phyloP scores from a whole-genome alignment of 2,888 invertebrate species.

The Acanthococcus lagerstroemiae region DNA sequence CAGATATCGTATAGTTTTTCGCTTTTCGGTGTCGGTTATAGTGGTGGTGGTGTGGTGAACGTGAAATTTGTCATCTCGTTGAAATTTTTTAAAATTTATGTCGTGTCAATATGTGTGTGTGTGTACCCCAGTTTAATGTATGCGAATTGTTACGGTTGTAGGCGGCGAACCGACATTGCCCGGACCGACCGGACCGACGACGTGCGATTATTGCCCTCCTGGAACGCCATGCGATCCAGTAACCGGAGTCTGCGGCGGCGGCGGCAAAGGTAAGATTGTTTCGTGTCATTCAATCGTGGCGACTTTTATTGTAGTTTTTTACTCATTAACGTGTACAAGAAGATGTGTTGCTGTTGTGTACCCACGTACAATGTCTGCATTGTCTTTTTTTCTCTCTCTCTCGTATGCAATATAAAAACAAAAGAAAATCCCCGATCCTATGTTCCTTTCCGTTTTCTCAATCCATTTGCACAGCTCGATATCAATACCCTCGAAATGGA shows the following conservation, averaged over 20 bases:
- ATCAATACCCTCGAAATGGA: too few relatives aligned
- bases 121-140: background rate
- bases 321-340: slow-evolving; percentile 17
- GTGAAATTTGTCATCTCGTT: slow-evolving; percentile 28
- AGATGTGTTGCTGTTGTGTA: slow-evolving; percentile 35
- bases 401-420: background rate
- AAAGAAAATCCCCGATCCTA: background rate
- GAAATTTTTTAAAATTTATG: slow-evolving; percentile 1
- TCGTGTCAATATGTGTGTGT: background rate
- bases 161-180: slow-evolving; percentile 31
- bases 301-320: background rate
- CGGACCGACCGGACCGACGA: too few relatives aligned
- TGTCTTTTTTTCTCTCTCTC: too few relatives aligned
- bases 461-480: background rate
- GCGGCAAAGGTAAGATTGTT: slow-evolving; percentile 50
- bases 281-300: background rate
- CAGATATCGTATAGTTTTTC: too few relatives aligned
- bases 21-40: background rate
- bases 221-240: slow-evolving; percentile 67
- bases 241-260: slow-evolving; percentile 70
- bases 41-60: slow-evolving; percentile 6
- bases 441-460: slow-evolving; percentile 10
- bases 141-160: slow-evolving; percentile 37
- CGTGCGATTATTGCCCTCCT: slow-evolving; percentile 66
- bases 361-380: too few relatives aligned